phyloP scores from a whole-genome alignment of 2,888 invertebrate species.

The Volucella inanis region DNA sequence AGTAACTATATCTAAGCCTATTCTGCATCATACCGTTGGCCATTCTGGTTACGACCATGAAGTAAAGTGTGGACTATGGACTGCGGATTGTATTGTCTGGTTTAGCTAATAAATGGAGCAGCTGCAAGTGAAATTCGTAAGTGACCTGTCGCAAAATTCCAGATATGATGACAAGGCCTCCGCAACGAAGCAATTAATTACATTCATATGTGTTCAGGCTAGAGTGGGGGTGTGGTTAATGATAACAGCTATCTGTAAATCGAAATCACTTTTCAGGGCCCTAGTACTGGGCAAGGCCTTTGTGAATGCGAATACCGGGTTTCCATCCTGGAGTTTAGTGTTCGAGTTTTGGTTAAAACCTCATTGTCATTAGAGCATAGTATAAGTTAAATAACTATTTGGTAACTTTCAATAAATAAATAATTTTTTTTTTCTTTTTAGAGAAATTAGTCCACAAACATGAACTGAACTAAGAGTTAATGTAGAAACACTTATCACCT shows the following conservation, averaged over 20 bases:
- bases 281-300: conserved; percentile 35
- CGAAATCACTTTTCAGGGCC: conserved; percentile 44
- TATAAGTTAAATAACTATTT: too few relatives aligned
- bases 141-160: conserved; percentile 66
- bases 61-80: too few relatives aligned
- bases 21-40: conserved; percentile 1
- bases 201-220: conserved; percentile 7
- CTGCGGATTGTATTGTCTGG: conserved; percentile 43
- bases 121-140: conserved; percentile 61
- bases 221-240: conserved; percentile 4
- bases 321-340: too few relatives aligned
- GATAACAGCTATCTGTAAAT: conserved; percentile 52
- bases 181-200: conserved; percentile 49
- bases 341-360: too few relatives aligned
- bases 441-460: too few relatives aligned
- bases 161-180: conserved; percentile 23
- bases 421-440: too few relatives aligned
- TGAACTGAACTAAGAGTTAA: too few relatives aligned
- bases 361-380: too few relatives aligned
- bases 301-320: not conserved
- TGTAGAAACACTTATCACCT: too few relatives aligned
- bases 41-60: not conserved
- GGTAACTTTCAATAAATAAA: too few relatives aligned
- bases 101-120: conserved; percentile 51
- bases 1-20: not conserved